phyloP scores from a whole-genome alignment of 1,140 invertebrate genomes.

The Brachionus rubens region DNA sequence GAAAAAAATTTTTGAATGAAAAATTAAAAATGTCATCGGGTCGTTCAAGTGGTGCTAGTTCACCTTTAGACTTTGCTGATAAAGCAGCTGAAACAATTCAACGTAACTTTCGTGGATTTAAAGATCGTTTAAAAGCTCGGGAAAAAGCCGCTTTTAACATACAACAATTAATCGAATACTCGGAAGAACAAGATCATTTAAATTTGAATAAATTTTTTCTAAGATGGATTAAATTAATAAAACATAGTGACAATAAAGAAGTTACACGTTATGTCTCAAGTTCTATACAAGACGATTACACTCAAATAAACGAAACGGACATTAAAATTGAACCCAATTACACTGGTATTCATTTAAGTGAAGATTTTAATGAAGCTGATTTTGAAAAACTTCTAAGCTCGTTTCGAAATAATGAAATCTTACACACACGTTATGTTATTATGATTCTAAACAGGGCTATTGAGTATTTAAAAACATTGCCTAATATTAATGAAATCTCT shows the following conservation, averaged over 20 bases:
- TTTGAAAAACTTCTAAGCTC: slow-evolving; percentile 65
- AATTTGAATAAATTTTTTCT: slow-evolving; percentile 14
- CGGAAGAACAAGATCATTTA: slow-evolving; percentile 86
- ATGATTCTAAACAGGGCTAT: slow-evolving; percentile 37
- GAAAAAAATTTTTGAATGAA: neutral
- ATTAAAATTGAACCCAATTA: slow-evolving; percentile 65
- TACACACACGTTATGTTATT: slow-evolving; percentile 14
- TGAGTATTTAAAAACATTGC: slow-evolving; percentile 9
- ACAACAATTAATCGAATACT: slow-evolving; percentile 86
- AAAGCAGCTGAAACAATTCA: slow-evolving; percentile 80
- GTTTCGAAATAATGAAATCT: slow-evolving; percentile 24
- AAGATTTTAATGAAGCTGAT: slow-evolving; percentile 72
- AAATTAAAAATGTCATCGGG: slow-evolving; percentile 30
- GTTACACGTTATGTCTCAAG: neutral
- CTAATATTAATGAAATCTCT: slow-evolving; percentile 32
- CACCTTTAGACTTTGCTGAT: slow-evolving; percentile 22
- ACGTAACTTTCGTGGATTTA: slow-evolving; percentile 82
- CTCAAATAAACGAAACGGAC: neutral
- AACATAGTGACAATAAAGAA: slow-evolving; percentile 12
- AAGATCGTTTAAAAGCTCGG: slow-evolving; percentile 77
- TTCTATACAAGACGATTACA: slow-evolving; percentile 16
- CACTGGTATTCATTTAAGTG: slow-evolving; percentile 70
- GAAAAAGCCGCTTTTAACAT: slow-evolving; percentile 86
- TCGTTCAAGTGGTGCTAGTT: neutral
- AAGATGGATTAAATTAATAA: slow-evolving; percentile 36